These are phyloP conservation scores for Antrozous pallidus DNA, from an alignment of 2,797 vertebrate species.

Conservation along the genomic window DNA sequence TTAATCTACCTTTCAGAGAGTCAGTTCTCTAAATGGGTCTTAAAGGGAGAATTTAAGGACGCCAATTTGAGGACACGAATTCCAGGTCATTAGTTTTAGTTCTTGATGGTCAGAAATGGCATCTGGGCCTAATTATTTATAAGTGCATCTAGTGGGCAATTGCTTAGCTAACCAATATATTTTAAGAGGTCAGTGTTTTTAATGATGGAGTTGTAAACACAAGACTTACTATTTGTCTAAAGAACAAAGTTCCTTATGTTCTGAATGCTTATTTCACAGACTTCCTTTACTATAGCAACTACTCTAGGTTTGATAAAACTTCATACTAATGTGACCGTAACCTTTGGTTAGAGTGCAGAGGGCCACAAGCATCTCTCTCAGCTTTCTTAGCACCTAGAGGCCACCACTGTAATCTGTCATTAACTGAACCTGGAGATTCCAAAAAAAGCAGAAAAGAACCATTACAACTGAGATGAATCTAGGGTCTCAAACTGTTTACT, in stretches of 20 bases:
- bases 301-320: neutral
- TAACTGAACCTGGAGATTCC: neutral
- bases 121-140: constrained; percentile 52
- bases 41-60: constrained; percentile 39
- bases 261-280: neutral
- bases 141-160: neutral
- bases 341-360: neutral
- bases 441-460: neutral
- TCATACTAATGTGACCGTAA: neutral
- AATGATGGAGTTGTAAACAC: constrained; percentile 44
- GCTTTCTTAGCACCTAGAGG: neutral
- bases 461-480: neutral
- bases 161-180: constrained; percentile 17
- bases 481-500: neutral
- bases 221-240: neutral
- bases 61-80: constrained; percentile 48
- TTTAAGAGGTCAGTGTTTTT: constrained; percentile 57
- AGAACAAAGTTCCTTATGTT: neutral
- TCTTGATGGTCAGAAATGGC: neutral
- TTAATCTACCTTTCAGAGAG: constrained; percentile 52
- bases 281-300: neutral
- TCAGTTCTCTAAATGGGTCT: constrained; percentile 13
- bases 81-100: constrained; percentile 37
- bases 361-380: neutral
- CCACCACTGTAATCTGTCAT: neutral